A percentile compares a stretch with the other conserved stretches of the same genome.
These are phyloP conservation scores for Sebastes fasciatus DNA, from an alignment of 2,113 vertebrate genomes.

Conservation along the genomic window DNA sequence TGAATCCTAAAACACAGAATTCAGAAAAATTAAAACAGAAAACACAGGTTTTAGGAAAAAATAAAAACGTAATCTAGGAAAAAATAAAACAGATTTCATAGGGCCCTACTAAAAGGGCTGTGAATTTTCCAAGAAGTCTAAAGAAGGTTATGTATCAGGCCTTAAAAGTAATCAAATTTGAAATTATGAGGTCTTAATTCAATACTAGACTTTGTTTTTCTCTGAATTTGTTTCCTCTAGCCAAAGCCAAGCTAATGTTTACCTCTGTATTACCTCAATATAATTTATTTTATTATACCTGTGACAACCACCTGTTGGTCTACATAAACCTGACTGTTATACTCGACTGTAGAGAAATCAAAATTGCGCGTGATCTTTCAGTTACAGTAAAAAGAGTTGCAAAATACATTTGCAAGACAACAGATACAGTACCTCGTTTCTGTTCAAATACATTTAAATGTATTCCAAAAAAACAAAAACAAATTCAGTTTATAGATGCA, in stretches of 20 bases:
- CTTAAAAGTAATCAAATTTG: not conserved
- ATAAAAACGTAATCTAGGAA: not conserved
- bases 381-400: not conserved
- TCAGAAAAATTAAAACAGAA: no score
- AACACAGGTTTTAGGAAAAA: not conserved
- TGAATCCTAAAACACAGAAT: not conserved
- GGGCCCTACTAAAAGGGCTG: no score
- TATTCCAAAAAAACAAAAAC: not conserved
- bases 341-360: not conserved
- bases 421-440: not conserved
- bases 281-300: not conserved
- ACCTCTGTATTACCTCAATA: not conserved
- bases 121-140: not conserved
- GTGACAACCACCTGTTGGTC: not conserved
- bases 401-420: not conserved
- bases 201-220: not conserved
- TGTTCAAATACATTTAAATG: not conserved
- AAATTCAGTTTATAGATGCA: no score
- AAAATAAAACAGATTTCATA: not conserved
- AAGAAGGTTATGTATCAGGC: no score
- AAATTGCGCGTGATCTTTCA: not conserved
- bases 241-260: not conserved
- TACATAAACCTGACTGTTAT: not conserved
- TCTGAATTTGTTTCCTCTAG: not conserved
- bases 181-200: not conserved